Evolutionary conservation across 2,888 invertebrate genomes (phyloP), one percentile per base, ranked within the genome.

Genomic region (Folsomia candida): DNA sequence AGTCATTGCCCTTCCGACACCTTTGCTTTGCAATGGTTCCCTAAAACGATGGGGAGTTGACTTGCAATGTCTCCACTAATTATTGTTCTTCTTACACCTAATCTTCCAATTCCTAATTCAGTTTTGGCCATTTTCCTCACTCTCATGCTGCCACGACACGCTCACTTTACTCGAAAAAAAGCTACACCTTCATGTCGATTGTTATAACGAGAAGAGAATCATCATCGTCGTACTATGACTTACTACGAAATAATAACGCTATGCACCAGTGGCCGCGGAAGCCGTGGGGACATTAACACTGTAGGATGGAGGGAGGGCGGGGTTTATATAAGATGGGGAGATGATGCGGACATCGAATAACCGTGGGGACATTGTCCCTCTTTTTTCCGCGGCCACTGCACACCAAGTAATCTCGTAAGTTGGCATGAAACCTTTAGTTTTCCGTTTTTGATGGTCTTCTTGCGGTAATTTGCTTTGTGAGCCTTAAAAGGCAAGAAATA

Each of bases 1-100:
- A 59, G 59, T 59, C 59, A 59, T 24, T 59, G 59, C 59, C 59
- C 59, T 26, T 59, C 22, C 26, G 59, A 59, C 59, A 59, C 59
- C 59, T 59, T 24, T 47, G 9, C n/a, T n/a, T n/a, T n/a, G n/a
- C n/a, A n/a, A n/a, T n/a, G n/a, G n/a, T n/a, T n/a, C 9, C 47
- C 9, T 11, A 59, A 24, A 20, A 18, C 25, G 20, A 6, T 59
- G 59, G 59, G 59, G 59, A 59, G 59, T 59, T 59, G 59, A 59
- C 47, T 9, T 47, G 9, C 47, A 47, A 59, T 59, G 59, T 59
- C 59, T 59, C 26, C 26, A 59, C 59, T 59, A 59, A 59, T 59
- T 59, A 25, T 59, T 59, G 22, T 59, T 59, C 59, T 24, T 18
- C 4, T 54, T 59, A 11, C 47, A 47, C 47, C 9, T 18, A 47